Base-by-base conservation (phyloP, 1,140 invertebrate species). In the Berghia stephanieae region DNA sequence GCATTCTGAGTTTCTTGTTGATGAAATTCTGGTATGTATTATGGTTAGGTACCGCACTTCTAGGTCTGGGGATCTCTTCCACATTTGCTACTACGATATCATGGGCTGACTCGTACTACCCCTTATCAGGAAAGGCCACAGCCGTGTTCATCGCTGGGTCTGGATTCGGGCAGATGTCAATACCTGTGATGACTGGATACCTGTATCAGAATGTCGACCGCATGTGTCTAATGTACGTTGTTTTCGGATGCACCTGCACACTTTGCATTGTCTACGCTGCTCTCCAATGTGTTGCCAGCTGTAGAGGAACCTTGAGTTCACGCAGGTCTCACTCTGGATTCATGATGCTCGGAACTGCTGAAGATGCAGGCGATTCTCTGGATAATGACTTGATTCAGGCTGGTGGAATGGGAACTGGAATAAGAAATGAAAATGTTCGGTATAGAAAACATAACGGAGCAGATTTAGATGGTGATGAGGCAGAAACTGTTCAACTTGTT, bases 51-150 rank as follows among this genome's bases (percentile, higher is more conserved):
- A 87, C 86, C 2, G 60, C 86, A 31, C 80, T 79, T 18, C 63
- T 86, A 24, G 91, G 91, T 10, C 75, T 91, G 4, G 91, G 91
- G 71, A 83, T 91, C 81, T 90, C 91, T 0, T 91, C 91, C 10
- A 87, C 91, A 16, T 91, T 91, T 76, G 90, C 91, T 0, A 88
- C 90, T 0, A 87, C 84, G 27, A 86, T 92, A 13, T 84, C 90
- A 18, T 92, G 91, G 91, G 86, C 90, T 34, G 90, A 91, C 79
- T 81, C 86, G 55, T 89, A 91, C 78, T 88, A 91, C 42, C 86
- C 87, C 49, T 84, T 91, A 5, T 89, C 90, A 3, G 91, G 91
- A 24, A 90, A 90, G 79, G 86, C 90, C 21, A 89, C 90, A 0
- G 88, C 91, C 10, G 83, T 90, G n/a, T 89, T 92, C 79, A 87